Evolutionary conservation across 2,113 vertebrate species (phyloP), one percentile per base, ranked within the genome.

Genomic region (Garra rufa): DNA sequence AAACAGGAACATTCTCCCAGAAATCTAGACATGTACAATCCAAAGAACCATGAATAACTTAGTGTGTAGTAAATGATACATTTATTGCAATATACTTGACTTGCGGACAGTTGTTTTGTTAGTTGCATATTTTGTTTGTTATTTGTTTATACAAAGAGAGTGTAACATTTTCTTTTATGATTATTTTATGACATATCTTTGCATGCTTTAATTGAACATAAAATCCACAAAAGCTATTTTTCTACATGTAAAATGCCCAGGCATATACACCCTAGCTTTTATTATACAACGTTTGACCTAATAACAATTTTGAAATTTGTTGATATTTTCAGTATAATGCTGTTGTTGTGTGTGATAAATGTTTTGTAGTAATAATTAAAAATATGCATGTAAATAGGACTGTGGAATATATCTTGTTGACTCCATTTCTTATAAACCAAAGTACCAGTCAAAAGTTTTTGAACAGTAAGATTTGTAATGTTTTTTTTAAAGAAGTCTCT

Each of bases 1-100:
- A 24, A 82, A 24, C 78, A 19, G 8, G 13, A 86, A 82, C 28
- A 52, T 61, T 46, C 26, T 70, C 44, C 30, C 65, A 41, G 79
- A 70, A 82, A 70, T 82, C 10, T 82, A 81, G 19, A 24, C 43
- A 67, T 34, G 17, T 28, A 79, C 21, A 28, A 28, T 67, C 65
- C 19, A 48, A 17, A 67, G 9, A 34, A 24, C 1, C 1, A 61
- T 48, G 34, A 9, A 46, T 11, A 3, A 41, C 17, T 61, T 26
- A 19, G 38, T 11, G 34, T 63, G n/a, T 63, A 61, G 52, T 61
- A 78, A 78, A 78, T 26, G 1, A 55, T 55, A 55, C 0, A 14
- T 11, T 59, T 34, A 17, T 59, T 24, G 76, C n/a, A 10, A 43
- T 44, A 61, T 11, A 61, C 14, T 55, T 55, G 28, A 52, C 38